Evolutionary conservation across 2,888 invertebrate species (phyloP).

Genomic region (Plagiodera versicolora): DNA sequence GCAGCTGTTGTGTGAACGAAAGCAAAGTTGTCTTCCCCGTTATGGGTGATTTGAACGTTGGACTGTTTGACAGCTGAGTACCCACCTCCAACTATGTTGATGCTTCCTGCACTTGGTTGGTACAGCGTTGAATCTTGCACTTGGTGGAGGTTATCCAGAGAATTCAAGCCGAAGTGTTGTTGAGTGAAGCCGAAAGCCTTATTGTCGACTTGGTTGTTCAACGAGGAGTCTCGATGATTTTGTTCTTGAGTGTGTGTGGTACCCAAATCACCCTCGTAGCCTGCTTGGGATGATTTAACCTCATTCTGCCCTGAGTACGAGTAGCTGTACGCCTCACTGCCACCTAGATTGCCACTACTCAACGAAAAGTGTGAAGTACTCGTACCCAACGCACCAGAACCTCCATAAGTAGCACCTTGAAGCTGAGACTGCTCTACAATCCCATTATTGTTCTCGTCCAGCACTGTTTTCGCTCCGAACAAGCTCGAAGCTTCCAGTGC

Average conservation of each 20-base stretch:
- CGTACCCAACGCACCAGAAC: no score
- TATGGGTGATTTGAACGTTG: conserved; percentile 37
- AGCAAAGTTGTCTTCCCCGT: conserved; percentile 34
- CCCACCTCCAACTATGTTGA: conserved; percentile 48
- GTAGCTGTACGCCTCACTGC: not conserved
- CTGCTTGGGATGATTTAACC: no score
- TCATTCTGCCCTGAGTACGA: not conserved
- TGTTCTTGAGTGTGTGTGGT: not conserved
- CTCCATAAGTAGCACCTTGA: no score
- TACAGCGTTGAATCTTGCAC: not conserved
- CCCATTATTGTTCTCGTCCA: not conserved
- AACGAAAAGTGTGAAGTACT: not conserved
- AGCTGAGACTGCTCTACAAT: no score
- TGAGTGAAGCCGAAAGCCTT: not conserved
- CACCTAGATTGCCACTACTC: not conserved
- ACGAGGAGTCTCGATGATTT: no score
- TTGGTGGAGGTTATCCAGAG: no score
- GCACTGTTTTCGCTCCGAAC: not conserved
- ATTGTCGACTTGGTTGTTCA: not conserved
- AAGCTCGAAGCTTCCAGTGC: not conserved
- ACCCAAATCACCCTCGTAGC: no score
- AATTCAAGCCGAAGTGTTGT: not conserved
- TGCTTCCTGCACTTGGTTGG: conserved; percentile 26
- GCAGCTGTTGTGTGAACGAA: conserved; percentile 33
- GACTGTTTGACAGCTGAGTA: conserved; percentile 45